phyloP scores from a whole-genome alignment of 2,888 invertebrate genomes.

The Syritta pipiens region DNA sequence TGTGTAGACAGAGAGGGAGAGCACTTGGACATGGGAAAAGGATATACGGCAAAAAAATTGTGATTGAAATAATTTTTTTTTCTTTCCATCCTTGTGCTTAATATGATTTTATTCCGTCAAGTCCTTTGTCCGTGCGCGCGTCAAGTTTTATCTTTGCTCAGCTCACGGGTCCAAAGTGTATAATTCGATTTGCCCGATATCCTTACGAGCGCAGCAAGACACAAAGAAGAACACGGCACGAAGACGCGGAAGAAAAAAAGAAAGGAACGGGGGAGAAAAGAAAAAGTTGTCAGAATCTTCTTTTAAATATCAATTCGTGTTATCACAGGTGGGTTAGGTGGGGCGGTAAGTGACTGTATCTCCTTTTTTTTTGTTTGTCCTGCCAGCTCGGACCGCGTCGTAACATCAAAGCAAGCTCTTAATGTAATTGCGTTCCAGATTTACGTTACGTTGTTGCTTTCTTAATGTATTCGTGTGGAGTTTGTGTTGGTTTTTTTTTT shows the following conservation, averaged over 20 bases:
- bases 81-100: not conserved
- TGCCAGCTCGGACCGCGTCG: conserved; percentile 13
- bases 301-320: conserved; percentile 35
- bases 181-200: conserved; percentile 51
- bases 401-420: conserved; percentile 59
- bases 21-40: conserved; percentile 24
- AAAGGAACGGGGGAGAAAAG: not conserved
- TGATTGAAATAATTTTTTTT: conserved; percentile 41
- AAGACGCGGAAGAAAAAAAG: conserved; percentile 18
- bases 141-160: conserved; percentile 15
- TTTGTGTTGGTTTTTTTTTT: conserved; percentile 12
- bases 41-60: conserved; percentile 12
- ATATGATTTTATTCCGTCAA: conserved; percentile 24
- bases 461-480: conserved; percentile 32
- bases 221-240: conserved; percentile 31
- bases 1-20: conserved; percentile 10
- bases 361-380: conserved; percentile 8
- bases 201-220: conserved; percentile 15
- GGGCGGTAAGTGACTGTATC: no score
- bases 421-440: conserved; percentile 65
- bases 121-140: conserved; percentile 24
- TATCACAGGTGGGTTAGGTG: conserved; percentile 52
- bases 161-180: conserved; percentile 10
- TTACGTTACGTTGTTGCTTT: conserved; percentile 27
- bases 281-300: not conserved